Evolutionary conservation across 37 sponge, comb jelly and placozoan species (phyloP), one percentile per base, ranked within the genome.

Genomic region (Hormiphora californensis): DNA sequence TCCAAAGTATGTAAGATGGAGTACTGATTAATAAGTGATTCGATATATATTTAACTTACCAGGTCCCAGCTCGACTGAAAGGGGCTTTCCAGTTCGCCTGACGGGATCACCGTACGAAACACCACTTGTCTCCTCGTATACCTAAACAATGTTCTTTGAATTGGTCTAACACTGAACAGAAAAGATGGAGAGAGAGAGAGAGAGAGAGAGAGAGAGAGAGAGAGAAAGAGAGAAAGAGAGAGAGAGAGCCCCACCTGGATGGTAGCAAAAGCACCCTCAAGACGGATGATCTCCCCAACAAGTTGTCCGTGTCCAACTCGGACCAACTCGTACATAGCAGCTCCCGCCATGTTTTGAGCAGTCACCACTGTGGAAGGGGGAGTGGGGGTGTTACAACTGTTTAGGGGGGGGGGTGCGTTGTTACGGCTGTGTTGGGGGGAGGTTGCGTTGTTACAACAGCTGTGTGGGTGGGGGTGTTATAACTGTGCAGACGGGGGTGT

Each of bases 291-390:
- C 89, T 97, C 98, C 22, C 98, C 98, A 0, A 97, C 98, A 62
- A 97, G 90, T 69, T 94, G 92, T 38, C 91, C 89, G 87, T 97
- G 92, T 1, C 98, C 98, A 15, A 97, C 95, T 86, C 98, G 90
- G 43, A 95, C 98, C 93, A 97, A 88, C 86, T 97, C 98, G 92
- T 97, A 97, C 98, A 97, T 97, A 53, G 95, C 95, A 40, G 98
- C 93, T 40, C 98, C 98, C 88, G 91, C 91, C 98, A 97, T 97
- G 39, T 86, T 63, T 88, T 93, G 85, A 25, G 98, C 98, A 7
- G 91, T 93, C 32, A 94, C 98, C 89, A 97, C 98, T 93, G 88
- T 11, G 55, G 31, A 40, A 32, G 21, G 54, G 31, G 41, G 23
- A 62, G 21, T 0, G 21, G 54, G 54, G 54, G 54, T 21, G 0